Base-by-base conservation (phyloP, 2,113 vertebrate species). In the Clarias batrachus region DNA sequence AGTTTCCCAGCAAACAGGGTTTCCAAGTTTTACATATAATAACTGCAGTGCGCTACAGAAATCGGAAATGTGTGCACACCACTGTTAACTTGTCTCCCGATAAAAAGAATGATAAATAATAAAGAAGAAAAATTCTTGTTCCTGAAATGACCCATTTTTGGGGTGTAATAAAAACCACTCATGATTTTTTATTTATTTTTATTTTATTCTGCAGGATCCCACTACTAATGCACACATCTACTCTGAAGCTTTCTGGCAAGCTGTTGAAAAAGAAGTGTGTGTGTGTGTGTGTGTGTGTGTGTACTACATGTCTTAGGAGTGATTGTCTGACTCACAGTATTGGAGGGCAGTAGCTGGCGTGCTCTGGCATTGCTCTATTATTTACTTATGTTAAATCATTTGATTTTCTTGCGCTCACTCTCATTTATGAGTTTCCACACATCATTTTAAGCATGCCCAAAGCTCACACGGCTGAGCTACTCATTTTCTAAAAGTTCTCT, bases 311-410 rank as follows among this genome's bases (percentile, higher is more conserved):
- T 76, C 73, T 76, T 52, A 41, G 41, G 33, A 48, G 41, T 25
- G 73, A 48, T 52, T 74, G 68, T 73, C 70, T 73, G 73, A 76
- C 25, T 54, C 52, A 77, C 48, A 54, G 74, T 77, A 23, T 27
- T 12, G 16, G 54, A 27, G 14, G 9, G 54, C 54, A 3, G 52
- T 56, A 57, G 54, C n/a, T 59, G 33, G 52, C 48, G 8, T n/a
- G 23, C 11, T 54, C 33, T 37, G 17, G 17, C 23, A 77, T 77
- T n/a, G 13, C 41, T 77, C 25, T 57, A 79, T 79, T 57, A 59
- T 52, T 77, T 54, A n/a, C 25, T 77, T 77, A 76, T 54, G 73
- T 56, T 57, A 27, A 27, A 56, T 27, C 6, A 5, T 0, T 54
- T 63, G 76, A 23, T 57, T 71, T 73, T n/a, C 83, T 62, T 30